phyloP scores from a whole-genome alignment of 1,140 invertebrate genomes.

The Heliconius hewitsoni region DNA sequence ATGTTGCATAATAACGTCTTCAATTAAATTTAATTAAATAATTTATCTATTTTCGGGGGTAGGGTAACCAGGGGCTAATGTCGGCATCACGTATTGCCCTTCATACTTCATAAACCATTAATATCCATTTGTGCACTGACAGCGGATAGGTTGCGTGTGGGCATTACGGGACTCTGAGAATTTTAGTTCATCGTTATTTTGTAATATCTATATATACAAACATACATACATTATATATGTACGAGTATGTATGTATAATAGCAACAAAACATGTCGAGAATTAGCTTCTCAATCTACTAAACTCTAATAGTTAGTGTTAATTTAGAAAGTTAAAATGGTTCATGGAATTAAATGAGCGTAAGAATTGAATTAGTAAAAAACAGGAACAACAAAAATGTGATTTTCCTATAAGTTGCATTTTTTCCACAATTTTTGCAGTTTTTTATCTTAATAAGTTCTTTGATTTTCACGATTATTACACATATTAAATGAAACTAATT shows the following conservation, averaged over 20 bases:
- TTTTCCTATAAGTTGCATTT: no score
- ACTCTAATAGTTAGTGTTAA: neutral
- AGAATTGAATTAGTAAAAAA: no score
- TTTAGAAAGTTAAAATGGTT: neutral
- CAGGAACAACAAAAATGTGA: no score
- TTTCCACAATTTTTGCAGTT: no score
- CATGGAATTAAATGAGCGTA: no score
- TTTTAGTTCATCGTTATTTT: conserved; percentile 23
- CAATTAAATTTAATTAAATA: neutral
- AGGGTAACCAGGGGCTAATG: conserved; percentile 4
- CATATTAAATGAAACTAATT: no score
- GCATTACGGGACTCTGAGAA: conserved; percentile 16
- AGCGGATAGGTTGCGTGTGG: conserved; percentile 29
- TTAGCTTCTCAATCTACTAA: neutral
- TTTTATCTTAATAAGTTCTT: no score
- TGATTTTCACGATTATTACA: no score
- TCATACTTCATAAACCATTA: conserved; percentile 19
- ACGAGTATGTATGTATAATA: neutral
- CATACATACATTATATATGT: neutral
- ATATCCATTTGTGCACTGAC: conserved; percentile 33
- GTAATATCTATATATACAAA: neutral
- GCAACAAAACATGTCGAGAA: neutral
- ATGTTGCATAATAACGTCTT: no score
- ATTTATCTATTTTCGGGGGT: conserved; percentile 10
- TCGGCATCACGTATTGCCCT: conserved; percentile 3